A percentile compares a stretch with the other conserved stretches of the same genome.
Evolutionary conservation across 1,140 invertebrate genomes (phyloP).

Genomic region (Calliphora vicina): DNA sequence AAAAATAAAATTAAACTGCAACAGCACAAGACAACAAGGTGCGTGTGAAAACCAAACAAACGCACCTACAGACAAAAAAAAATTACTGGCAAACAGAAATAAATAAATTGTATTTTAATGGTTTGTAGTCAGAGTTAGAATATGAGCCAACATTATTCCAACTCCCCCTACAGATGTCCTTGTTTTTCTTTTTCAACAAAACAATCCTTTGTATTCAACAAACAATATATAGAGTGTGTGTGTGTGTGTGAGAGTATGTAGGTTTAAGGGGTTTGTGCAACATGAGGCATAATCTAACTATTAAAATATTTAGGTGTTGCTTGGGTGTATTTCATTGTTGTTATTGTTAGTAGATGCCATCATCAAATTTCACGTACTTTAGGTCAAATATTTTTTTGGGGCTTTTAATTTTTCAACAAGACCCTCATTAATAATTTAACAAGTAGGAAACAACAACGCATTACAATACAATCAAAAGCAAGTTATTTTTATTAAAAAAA

Average conservation of each 20-base stretch:
- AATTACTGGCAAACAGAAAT: not conserved
- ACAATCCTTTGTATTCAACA: no score
- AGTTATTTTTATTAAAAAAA: not conserved
- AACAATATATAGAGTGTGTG: no score
- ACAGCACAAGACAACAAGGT: not conserved
- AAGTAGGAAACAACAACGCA: not conserved
- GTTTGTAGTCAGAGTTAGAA: no score
- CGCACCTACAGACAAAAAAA: not conserved
- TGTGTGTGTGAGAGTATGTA: no score
- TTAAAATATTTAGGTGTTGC: not conserved
- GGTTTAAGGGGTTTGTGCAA: no score
- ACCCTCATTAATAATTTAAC: constrained; percentile 13
- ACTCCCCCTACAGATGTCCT: not conserved
- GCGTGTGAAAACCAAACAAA: not conserved
- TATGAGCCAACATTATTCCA: no score
- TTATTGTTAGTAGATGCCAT: not conserved
- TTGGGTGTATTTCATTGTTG: not conserved
- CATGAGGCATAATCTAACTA: not conserved
- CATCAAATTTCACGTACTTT: not conserved
- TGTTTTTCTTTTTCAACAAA: no score
- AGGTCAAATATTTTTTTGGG: not conserved
- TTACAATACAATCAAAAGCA: no score
- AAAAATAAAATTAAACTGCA: not conserved
- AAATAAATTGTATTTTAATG: no score
- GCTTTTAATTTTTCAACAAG: not conserved